Conservation (phyloP, 2,888 invertebrate species). For the Parapristionchus giblindavisi region DNA sequence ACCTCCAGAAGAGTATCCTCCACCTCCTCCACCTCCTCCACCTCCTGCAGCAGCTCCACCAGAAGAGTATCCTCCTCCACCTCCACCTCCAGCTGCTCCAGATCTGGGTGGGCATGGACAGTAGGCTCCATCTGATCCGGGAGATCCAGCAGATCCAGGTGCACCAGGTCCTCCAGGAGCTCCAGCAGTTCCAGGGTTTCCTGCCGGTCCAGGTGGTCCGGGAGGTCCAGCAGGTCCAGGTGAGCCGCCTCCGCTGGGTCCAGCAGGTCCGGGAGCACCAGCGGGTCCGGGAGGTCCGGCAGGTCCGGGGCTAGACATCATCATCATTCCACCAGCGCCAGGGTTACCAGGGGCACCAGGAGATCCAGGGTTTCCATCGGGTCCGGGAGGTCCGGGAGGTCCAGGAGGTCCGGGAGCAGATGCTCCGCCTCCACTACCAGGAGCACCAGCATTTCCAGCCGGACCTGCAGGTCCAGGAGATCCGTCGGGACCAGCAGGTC, state of each 20-base stretch:
- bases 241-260: not conserved
- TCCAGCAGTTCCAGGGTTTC: constrained; percentile 3
- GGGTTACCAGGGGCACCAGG: constrained; percentile 22
- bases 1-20: no score
- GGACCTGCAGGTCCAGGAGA: constrained; percentile 40
- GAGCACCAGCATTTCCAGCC: constrained; percentile 44
- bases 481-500: constrained; percentile 44
- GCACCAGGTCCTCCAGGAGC: not conserved
- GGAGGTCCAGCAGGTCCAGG: constrained; percentile 14
- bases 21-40: no score
- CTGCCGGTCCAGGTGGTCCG: constrained; percentile 14
- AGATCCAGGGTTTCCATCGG: constrained; percentile 16
- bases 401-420: constrained; percentile 31
- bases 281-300: constrained; percentile 24
- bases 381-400: constrained; percentile 21
- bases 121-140: constrained; percentile 30
- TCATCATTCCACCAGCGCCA: constrained; percentile 9
- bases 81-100: constrained; percentile 8
- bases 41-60: no score
- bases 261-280: constrained; percentile 30
- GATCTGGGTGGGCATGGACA: constrained; percentile 18
- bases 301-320: constrained; percentile 22
- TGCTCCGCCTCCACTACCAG: constrained; percentile 41
- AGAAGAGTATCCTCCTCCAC: not conserved
- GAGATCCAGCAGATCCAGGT: constrained; percentile 6